Conservation (phyloP, 2,113 vertebrate species). For the Grantiella picta region DNA sequence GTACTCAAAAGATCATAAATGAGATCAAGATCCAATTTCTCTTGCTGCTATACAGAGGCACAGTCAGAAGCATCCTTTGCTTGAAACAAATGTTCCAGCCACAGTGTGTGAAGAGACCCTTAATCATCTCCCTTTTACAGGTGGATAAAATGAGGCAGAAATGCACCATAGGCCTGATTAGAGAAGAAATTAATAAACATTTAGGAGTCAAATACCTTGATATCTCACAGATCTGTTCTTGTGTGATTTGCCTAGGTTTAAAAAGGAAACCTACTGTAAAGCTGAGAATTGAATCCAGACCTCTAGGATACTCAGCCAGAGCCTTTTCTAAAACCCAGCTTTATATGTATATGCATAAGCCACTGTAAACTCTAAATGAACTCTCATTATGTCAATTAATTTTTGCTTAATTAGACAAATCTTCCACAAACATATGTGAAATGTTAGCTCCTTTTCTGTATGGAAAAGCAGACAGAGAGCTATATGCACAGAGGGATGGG, state of each 20-base stretch:
- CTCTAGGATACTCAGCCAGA: not conserved
- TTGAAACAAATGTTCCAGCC: not conserved
- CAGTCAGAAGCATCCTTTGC: not conserved
- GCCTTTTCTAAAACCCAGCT: not conserved
- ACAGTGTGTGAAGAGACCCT: not conserved
- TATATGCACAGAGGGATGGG: not conserved
- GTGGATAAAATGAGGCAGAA: not conserved
- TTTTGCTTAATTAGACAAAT: constrained; percentile 49
- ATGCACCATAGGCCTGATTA: not conserved
- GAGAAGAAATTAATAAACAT: not conserved
- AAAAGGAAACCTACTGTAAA: not conserved
- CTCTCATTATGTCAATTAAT: constrained; percentile 47
- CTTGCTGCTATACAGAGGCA: not conserved
- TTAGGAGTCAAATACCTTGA: not conserved
- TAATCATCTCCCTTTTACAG: not conserved
- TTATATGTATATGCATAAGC: not conserved
- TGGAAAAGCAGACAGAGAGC: not conserved
- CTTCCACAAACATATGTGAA: not conserved
- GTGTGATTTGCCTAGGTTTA: not conserved
- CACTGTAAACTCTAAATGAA: constrained; percentile 40
- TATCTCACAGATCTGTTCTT: not conserved
- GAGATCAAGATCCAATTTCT: not conserved
- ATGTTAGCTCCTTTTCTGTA: not conserved
- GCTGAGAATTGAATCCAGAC: constrained; percentile 48
- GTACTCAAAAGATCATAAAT: not conserved